These are phyloP conservation scores for Cantharis rustica DNA, from an alignment of 2,888 invertebrate genomes.

Conservation along the genomic window DNA sequence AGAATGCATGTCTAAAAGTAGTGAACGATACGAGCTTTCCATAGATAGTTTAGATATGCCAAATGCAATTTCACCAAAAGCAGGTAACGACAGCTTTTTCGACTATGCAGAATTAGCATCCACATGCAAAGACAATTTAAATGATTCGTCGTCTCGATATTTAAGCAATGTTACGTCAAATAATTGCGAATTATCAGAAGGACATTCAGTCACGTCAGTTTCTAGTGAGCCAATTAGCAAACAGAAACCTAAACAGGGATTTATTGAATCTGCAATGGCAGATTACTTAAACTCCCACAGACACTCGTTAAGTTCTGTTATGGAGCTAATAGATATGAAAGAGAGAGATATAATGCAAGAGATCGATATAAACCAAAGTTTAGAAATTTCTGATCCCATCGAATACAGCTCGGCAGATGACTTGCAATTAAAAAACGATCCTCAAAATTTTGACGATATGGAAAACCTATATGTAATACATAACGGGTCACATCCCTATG, in stretches of 20 bases:
- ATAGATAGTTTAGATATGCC: constrained; percentile 52
- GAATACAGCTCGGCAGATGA: constrained; percentile 18
- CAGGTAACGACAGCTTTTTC: constrained; percentile 26
- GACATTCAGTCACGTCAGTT: constrained; percentile 45
- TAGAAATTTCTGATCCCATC: constrained; percentile 1
- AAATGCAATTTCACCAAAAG: constrained; percentile 12
- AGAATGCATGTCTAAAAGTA: constrained; percentile 47
- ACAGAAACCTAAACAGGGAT: constrained; percentile 44
- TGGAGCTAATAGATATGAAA: constrained; percentile 50
- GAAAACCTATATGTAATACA: constrained; percentile 32
- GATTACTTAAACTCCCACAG: constrained; percentile 56
- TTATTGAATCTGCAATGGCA: constrained; percentile 52
- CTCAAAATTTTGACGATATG: constrained; percentile 28
- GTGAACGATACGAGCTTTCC: constrained; percentile 50
- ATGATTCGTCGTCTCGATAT: constrained; percentile 9
- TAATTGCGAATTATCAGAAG: constrained; percentile 32
- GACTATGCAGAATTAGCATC: neutral
- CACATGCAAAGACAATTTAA: constrained; percentile 7
- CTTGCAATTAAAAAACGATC: constrained; percentile 35
- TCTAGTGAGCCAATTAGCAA: constrained; percentile 50
- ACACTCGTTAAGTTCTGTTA: constrained; percentile 55
- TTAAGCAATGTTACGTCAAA: neutral
- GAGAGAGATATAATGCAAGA: constrained; percentile 25
- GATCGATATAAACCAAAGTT: constrained; percentile 6
- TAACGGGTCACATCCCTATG: constrained; percentile 30